phyloP scores from a whole-genome alignment of 1,140 invertebrate genomes.

The Hydropsyche tenuis region DNA sequence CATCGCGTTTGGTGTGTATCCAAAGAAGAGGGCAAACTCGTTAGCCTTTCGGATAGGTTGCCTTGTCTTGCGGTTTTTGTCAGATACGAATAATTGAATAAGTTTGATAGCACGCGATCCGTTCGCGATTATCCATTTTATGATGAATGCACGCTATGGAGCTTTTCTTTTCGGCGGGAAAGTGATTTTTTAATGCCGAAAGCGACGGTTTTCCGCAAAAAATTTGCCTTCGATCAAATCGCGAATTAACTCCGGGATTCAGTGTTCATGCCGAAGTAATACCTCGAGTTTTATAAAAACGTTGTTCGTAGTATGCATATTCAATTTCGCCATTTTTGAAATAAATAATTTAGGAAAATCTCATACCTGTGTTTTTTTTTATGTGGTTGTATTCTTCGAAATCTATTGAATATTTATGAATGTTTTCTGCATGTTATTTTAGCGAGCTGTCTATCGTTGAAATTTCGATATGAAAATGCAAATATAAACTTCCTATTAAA shows the following conservation, averaged over 20 bases:
- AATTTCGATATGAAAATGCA: not conserved
- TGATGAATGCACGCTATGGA: slow-evolving; percentile 8
- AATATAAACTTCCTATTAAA: no score
- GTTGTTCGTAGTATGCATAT: no score
- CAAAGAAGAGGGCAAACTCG: not conserved
- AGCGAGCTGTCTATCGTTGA: not conserved
- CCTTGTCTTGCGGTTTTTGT: slow-evolving; percentile 29
- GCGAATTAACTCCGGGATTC: no score
- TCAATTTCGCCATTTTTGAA: no score
- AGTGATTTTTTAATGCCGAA: no score
- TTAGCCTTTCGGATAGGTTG: slow-evolving; percentile 7
- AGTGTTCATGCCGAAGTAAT: no score
- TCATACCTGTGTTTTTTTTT: no score
- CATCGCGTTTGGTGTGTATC: no score
- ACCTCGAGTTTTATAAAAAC: no score
- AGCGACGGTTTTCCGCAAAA: not conserved
- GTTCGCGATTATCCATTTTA: slow-evolving; percentile 1
- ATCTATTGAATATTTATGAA: not conserved
- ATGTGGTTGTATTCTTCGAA: no score
- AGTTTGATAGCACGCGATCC: slow-evolving; percentile 32
- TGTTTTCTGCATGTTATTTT: not conserved
- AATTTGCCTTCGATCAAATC: no score
- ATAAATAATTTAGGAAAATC: no score
- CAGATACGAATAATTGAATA: slow-evolving; percentile 36
- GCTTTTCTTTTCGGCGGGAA: not conserved